These are phyloP conservation scores for Peromyscus aztecus DNA, from an alignment of 2,797 vertebrate species.

Conservation along the genomic window DNA sequence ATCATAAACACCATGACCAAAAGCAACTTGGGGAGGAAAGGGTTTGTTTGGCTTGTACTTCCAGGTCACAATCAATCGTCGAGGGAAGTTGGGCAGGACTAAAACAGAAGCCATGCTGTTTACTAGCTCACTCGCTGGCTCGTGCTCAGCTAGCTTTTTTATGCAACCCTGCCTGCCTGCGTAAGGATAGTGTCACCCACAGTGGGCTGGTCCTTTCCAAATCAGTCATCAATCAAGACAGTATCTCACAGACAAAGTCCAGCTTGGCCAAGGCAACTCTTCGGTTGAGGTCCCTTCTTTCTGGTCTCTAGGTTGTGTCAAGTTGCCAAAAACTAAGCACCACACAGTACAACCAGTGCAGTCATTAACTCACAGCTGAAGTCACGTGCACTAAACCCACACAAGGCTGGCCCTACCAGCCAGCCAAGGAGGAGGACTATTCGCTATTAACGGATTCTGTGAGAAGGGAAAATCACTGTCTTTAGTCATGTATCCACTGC, in stretches of 20 bases:
- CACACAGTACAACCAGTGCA: neutral
- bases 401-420: neutral
- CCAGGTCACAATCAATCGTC: neutral
- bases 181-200: neutral
- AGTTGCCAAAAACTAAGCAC: neutral
- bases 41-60: neutral
- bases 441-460: neutral
- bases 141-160: neutral
- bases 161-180: neutral
- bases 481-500: neutral
- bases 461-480: neutral
- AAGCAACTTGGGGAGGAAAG: neutral
- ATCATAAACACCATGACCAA: neutral
- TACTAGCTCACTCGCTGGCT: neutral
- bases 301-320: neutral
- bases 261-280: neutral
- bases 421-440: neutral
- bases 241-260: neutral
- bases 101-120: neutral
- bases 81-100: neutral
- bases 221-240: neutral
- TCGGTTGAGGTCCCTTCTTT: neutral
- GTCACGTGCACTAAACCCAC: too few species aligned
- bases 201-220: neutral
- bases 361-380: neutral